Evolutionary conservation across 2,113 vertebrate species (phyloP), one percentile per base, ranked within the genome.

Genomic region (Plotosus lineatus): DNA sequence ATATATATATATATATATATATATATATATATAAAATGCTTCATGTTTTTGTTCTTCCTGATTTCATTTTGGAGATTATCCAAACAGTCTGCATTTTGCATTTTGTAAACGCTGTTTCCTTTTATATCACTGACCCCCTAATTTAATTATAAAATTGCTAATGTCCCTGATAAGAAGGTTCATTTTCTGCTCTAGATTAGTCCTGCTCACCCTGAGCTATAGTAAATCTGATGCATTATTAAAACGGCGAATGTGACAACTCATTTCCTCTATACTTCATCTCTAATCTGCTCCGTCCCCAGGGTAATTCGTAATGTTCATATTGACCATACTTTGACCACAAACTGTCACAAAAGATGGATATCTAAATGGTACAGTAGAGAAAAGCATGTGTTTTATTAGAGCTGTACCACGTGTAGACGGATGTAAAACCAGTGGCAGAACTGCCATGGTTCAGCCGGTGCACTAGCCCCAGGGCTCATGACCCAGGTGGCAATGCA

Each of bases 141-240:
- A 79, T 33, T 69, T 21, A 40, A 76, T 69, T 65, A 75, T 63
- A 79, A 82, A 75, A 85, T 74, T 53, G 6, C 65, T 65, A 65
- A 80, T 72, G 77, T 80, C 51, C 56, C 19, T 65, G 77, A 76
- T 61, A 75, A 82, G 61, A 58, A 82, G 81, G 63, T 77, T 83
- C 77, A 85, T 80, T 85, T 85, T 75, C 74, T 79, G 63, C 26
- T 56, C 23, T 48, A 74, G 58, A 84, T 84, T 81, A 84, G 55
- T 76, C 33, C 66, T 61, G 40, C 65, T 68, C 75, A 83, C 58
- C 78, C 81, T 77, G 78, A 40, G 65, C 80, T 73, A 83, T 78
- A 72, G 78, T 80, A 85, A 77, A 77, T 80, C 68, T 77, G 61
- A 58, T 85, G 65, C 51, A 83, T 80, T 66, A 83, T 85, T 85